Evolutionary conservation across 2,888 invertebrate species (phyloP).

Genomic region (Deilephila elpenor): DNA sequence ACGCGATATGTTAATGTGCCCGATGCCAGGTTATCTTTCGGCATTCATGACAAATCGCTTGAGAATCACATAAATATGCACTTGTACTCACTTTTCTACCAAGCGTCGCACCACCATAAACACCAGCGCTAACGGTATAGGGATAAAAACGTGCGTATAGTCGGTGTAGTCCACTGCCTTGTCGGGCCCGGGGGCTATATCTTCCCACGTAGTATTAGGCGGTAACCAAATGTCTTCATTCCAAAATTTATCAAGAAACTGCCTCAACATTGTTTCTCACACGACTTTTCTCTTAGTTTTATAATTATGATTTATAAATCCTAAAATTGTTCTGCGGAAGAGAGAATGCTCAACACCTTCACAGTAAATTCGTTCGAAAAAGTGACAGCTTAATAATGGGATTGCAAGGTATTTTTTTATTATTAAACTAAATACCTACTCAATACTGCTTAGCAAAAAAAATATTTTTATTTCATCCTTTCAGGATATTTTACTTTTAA

Average conservation of each 20-base stretch:
- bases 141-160: constrained; percentile 91
- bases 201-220: constrained; percentile 94
- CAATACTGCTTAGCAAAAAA: no score
- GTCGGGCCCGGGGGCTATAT: constrained; percentile 90
- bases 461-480: no score
- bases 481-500: no score
- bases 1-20: constrained; percentile 32
- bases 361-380: neutral
- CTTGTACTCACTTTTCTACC: constrained; percentile 91
- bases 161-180: constrained; percentile 91
- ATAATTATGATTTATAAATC: constrained; percentile 8
- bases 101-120: constrained; percentile 91
- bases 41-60: constrained; percentile 34
- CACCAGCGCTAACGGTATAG: constrained; percentile 92
- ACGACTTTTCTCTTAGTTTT: neutral
- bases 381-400: neutral
- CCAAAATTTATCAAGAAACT: constrained; percentile 87
- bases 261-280: constrained; percentile 67
- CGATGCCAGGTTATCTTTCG: constrained; percentile 42
- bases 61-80: constrained; percentile 27
- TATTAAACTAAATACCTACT: no score
- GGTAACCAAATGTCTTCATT: constrained; percentile 96
- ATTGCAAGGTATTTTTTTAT: neutral
- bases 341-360: neutral
- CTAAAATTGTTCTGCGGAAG: neutral